A percentile compares a stretch with the other conserved stretches of the same genome.
Evolutionary conservation across 2,888 invertebrate genomes (phyloP).

Genomic region (Zonitis immaculata): DNA sequence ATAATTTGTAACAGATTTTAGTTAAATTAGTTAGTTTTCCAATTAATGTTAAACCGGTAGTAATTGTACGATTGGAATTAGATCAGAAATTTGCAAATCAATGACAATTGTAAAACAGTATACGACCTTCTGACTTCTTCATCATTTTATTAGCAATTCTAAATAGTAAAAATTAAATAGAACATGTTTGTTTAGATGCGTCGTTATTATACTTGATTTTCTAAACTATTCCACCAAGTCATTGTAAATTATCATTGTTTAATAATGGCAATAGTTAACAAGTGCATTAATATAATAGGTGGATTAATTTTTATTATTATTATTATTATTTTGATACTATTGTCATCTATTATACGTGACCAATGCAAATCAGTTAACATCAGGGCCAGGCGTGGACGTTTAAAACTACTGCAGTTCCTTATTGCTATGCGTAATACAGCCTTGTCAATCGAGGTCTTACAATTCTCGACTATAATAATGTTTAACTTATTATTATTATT

Average conservation of each 20-base stretch:
- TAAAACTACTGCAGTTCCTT: constrained; percentile 38
- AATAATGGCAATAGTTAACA: not conserved
- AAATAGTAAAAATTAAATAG: not conserved
- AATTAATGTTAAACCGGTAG: not conserved
- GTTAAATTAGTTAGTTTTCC: not conserved
- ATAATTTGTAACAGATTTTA: not conserved
- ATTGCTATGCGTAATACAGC: constrained; percentile 44
- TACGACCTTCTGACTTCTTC: not conserved
- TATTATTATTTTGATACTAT: constrained; percentile 17
- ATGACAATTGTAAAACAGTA: not conserved
- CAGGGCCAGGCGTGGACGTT: constrained; percentile 37
- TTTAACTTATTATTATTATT: constrained; percentile 31
- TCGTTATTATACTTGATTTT: not conserved
- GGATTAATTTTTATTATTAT: not conserved
- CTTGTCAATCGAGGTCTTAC: constrained; percentile 41
- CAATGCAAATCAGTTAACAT: constrained; percentile 27
- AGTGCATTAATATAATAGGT: not conserved
- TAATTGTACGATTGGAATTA: not conserved
- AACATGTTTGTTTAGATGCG: not conserved
- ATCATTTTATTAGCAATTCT: not conserved
- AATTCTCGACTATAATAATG: constrained; percentile 29
- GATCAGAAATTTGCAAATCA: not conserved
- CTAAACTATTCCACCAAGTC: not conserved
- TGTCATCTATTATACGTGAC: constrained; percentile 16
- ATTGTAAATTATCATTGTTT: not conserved